A percentile compares a stretch with the other conserved stretches of the same genome.
Conservation (phyloP, 2,797 vertebrate genomes). For the Nyctalus aviator region DNA sequence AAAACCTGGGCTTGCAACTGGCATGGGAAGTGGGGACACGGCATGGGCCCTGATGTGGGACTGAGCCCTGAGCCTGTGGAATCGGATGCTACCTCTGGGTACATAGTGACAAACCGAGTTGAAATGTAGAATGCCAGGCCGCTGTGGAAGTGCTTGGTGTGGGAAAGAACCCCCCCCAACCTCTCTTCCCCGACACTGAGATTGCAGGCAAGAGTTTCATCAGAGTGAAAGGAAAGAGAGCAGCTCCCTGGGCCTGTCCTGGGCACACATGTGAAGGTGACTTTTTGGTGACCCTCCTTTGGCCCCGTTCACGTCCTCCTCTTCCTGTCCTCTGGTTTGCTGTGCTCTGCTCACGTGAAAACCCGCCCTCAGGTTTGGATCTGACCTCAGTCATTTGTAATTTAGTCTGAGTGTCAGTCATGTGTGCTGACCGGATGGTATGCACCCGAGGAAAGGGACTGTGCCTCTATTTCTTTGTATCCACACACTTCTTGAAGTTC, state of each 20-base stretch:
- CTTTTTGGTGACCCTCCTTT: background rate
- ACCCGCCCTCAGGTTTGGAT: background rate
- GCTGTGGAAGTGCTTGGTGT: background rate
- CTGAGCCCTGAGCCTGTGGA: background rate
- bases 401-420: background rate
- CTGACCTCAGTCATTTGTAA: background rate
- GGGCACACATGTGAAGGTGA: background rate
- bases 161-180: background rate
- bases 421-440: background rate
- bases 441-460: background rate
- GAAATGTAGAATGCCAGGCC: background rate
- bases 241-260: background rate
- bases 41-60: background rate
- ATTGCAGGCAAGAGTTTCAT: background rate
- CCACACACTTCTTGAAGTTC: fast-evolving
- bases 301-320: background rate
- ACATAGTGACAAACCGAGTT: background rate
- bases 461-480: background rate
- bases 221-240: background rate
- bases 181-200: background rate
- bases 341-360: background rate
- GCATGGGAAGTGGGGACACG: background rate
- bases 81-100: background rate
- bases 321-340: background rate
- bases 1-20: background rate